These are phyloP conservation scores for Drosophila subpulchrella DNA, from an alignment of 1,140 invertebrate species.

Conservation along the genomic window DNA sequence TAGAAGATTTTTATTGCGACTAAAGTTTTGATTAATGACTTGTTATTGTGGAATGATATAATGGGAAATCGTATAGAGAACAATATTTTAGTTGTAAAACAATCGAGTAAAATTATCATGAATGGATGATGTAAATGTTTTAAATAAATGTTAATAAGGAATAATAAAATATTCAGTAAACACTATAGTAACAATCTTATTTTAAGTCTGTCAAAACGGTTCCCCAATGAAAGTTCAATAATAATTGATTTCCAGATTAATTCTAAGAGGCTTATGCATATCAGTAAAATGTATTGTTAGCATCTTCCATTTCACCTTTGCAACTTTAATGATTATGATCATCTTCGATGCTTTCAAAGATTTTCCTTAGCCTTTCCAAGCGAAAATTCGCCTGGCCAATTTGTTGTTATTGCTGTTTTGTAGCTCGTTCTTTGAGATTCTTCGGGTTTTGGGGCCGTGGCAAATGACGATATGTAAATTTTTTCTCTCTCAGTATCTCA, in stretches of 20 bases:
- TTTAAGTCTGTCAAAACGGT: neutral
- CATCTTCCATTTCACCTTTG: neutral
- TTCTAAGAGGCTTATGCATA: conserved; percentile 3
- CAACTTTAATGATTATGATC: conserved; percentile 17
- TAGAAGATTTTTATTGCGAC: conserved; percentile 25
- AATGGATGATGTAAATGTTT: no score
- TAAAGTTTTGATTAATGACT: conserved; percentile 23
- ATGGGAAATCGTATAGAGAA: neutral
- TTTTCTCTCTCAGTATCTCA: conserved; percentile 21
- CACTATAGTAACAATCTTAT: no score
- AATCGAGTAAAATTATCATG: neutral
- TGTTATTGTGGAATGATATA: conserved; percentile 1
- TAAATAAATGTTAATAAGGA: neutral
- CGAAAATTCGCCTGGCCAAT: conserved; percentile 24
- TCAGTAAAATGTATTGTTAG: conserved; percentile 6
- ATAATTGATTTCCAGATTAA: conserved; percentile 1
- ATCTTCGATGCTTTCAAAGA: conserved; percentile 4
- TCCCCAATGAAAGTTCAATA: neutral
- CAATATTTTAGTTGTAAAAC: neutral
- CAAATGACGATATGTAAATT: conserved; percentile 59
- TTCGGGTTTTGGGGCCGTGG: conserved; percentile 4
- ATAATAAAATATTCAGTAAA: no score
- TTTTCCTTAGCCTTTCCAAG: conserved; percentile 5
- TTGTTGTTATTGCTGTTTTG: conserved; percentile 28
- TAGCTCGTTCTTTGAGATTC: conserved; percentile 11